A percentile compares a stretch with the other conserved stretches of the same genome.
Conservation (phyloP, 2,797 vertebrate genomes). For the Nannoperca australis region DNA sequence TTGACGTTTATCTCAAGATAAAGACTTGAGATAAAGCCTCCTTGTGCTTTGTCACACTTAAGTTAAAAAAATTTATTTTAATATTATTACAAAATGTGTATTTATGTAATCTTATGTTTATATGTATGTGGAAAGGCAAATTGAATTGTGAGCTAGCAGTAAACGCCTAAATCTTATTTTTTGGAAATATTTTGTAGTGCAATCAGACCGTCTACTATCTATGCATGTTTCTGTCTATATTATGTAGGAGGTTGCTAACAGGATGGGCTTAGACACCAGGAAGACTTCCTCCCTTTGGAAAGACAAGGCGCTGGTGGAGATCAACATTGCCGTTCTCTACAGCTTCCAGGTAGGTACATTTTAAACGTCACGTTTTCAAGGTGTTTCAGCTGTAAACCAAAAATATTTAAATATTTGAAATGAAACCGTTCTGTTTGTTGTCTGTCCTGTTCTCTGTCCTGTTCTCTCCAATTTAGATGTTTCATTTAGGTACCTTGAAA, state of each 20-base stretch:
- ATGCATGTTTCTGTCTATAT: neutral
- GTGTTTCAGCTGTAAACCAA: too few species aligned
- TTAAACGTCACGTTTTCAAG: too few species aligned
- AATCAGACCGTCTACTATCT: too few species aligned
- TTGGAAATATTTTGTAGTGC: too few species aligned
- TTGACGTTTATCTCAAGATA: neutral
- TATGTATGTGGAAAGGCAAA: neutral
- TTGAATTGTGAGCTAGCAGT: neutral
- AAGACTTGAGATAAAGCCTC: neutral
- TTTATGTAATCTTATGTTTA: neutral
- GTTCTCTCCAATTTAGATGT: too few species aligned
- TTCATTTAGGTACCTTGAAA: too few species aligned
- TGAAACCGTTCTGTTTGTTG: too few species aligned
- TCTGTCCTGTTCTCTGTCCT: too few species aligned
- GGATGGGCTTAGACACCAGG: constrained; percentile 94
- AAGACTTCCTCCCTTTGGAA: constrained; percentile 98
- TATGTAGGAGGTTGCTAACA: constrained; percentile 93
- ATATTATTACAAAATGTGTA: neutral
- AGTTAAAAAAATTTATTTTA: constrained; percentile 4
- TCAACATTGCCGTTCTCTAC: constrained; percentile 97
- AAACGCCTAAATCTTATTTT: neutral
- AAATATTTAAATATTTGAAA: too few species aligned
- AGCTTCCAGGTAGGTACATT: constrained; percentile 92
- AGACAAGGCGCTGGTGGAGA: constrained; percentile 96
- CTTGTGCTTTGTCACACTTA: constrained; percentile 14